A percentile compares a stretch with the other conserved stretches of the same genome.
phyloP scores from a whole-genome alignment of 1,140 invertebrate species.

The Drosophila bifasciata region DNA sequence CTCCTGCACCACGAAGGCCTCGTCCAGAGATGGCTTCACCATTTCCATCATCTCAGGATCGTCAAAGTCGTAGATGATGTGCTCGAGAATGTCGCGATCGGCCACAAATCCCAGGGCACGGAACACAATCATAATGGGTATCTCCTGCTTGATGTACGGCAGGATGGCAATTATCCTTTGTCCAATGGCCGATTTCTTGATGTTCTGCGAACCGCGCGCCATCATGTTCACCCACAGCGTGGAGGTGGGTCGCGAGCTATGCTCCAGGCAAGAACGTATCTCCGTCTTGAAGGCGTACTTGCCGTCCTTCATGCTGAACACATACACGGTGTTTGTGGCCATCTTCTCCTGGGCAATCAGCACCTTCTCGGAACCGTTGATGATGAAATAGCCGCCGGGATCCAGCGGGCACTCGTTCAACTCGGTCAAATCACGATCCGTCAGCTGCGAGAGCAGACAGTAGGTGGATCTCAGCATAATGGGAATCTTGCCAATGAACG shows the following conservation, averaged over 20 bases:
- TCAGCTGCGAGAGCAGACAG: conserved; percentile 95
- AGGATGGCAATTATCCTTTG: conserved; percentile 98
- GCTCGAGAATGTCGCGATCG: conserved; percentile 98
- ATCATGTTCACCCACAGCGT: conserved; percentile 99
- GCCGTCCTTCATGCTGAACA: conserved; percentile 98
- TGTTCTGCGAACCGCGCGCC: conserved; percentile 96
- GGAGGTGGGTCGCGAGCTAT: conserved; percentile 96
- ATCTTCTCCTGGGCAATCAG: conserved; percentile 99
- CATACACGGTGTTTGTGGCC: conserved; percentile 99
- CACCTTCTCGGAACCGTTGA: conserved; percentile 98
- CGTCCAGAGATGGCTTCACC: conserved; percentile 99
- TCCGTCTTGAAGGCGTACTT: conserved; percentile 99
- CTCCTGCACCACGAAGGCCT: conserved; percentile 99
- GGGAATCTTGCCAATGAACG: conserved; percentile 99
- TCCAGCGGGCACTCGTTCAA: conserved; percentile 99
- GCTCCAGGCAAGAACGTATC: conserved; percentile 97
- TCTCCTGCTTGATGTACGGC: conserved; percentile 99
- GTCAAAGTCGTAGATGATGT: conserved; percentile 99
- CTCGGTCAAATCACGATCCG: conserved; percentile 99
- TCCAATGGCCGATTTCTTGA: conserved; percentile 98
- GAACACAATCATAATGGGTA: conserved; percentile 99
- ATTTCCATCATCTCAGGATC: conserved; percentile 99
- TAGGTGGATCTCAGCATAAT: conserved; percentile 99
- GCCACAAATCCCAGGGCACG: conserved; percentile 98
- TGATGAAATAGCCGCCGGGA: conserved; percentile 98